Base-by-base conservation (phyloP, 2,113 vertebrate genomes). In the Synodontis membranacea region DNA sequence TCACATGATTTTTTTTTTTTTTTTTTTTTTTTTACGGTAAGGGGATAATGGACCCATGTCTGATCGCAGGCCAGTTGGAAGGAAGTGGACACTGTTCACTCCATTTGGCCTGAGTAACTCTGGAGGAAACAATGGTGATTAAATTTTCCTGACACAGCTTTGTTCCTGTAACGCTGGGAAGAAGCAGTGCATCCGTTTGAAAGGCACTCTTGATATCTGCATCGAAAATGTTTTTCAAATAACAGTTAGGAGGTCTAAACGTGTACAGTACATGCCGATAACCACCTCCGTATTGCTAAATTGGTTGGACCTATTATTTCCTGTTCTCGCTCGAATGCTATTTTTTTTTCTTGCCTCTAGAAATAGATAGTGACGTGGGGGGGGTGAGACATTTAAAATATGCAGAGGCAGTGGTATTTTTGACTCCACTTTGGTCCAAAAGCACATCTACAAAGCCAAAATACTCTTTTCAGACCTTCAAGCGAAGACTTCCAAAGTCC, bases 31-130 rank as follows among this genome's bases (percentile, higher is more conserved):
- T n/a, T n/a, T n/a, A n/a, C n/a, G n/a, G 23, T 52, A 68, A 52
- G 7, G 46, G 48, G 34, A 56, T 52, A 66, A 70, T 82, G 62
- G 31, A 52, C 28, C 60, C 39, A 86, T 76, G 70, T 86, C 68
- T 86, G 86, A 74, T 82, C n/a, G 6, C 42, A 31, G 44, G 54
- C 86, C 86, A 86, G 14, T 52, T 86, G 86, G 86, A 68, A 83
- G 31, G 9, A 46, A 52, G 15, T 46, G 79, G 64, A 10, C 6
- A 37, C 46, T 83, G 56, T 76, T 62, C 54, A 83, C 34, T 28
- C 86, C 34, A 83, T 50, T 70, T 76, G 86, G 54, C 28, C 10
- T 25, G 21, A 52, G 37, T 56, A 50, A 42, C 66, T 28, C 5
- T 56, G 25, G 25, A 64, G 15, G 56, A 64, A 52, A 42, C 15